Evolutionary conservation across 2,888 invertebrate genomes (phyloP).

Genomic region (Cylloceria caligata): DNA sequence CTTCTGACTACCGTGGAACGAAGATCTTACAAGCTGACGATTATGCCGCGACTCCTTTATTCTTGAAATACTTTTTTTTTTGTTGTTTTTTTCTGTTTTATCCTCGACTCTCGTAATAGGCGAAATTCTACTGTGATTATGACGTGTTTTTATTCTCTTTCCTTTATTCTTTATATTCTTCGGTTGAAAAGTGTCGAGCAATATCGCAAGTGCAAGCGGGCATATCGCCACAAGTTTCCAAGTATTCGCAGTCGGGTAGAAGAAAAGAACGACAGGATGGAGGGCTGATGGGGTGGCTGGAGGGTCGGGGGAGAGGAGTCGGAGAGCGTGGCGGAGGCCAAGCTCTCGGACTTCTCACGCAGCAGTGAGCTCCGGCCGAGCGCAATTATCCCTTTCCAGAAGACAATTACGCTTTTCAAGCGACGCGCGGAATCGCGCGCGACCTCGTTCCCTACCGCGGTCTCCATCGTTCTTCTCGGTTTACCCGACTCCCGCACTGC

Average conservation of each 20-base stretch:
- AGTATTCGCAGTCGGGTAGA: slow-evolving; percentile 45
- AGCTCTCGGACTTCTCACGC: slow-evolving; percentile 68
- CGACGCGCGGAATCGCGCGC: slow-evolving; percentile 68
- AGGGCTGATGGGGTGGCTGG: slow-evolving; percentile 31
- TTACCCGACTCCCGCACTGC: background rate
- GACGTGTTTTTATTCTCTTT: background rate
- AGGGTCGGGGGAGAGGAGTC: slow-evolving; percentile 47
- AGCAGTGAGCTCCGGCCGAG: slow-evolving; percentile 55
- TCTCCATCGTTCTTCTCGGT: slow-evolving; percentile 18
- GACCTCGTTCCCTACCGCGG: slow-evolving; percentile 63
- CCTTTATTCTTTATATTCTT: slow-evolving; percentile 3
- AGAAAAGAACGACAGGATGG: slow-evolving; percentile 48
- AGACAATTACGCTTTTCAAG: slow-evolving; percentile 78
- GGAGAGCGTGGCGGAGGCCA: slow-evolving; percentile 65
- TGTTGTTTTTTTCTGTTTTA: background rate
- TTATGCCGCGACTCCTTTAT: slow-evolving; percentile 14
- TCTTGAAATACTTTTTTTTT: background rate
- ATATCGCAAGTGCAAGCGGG: slow-evolving; percentile 50
- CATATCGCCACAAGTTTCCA: slow-evolving; percentile 51
- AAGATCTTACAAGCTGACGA: slow-evolving; percentile 38
- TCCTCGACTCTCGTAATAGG: slow-evolving; percentile 23
- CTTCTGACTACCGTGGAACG: background rate
- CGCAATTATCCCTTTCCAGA: slow-evolving; percentile 80
- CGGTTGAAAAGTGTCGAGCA: slow-evolving; percentile 42
- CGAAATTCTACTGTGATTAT: slow-evolving; percentile 3